These are phyloP conservation scores for Scaptomyza cyrtandrae DNA, from an alignment of 2,888 invertebrate species.

Conservation along the genomic window DNA sequence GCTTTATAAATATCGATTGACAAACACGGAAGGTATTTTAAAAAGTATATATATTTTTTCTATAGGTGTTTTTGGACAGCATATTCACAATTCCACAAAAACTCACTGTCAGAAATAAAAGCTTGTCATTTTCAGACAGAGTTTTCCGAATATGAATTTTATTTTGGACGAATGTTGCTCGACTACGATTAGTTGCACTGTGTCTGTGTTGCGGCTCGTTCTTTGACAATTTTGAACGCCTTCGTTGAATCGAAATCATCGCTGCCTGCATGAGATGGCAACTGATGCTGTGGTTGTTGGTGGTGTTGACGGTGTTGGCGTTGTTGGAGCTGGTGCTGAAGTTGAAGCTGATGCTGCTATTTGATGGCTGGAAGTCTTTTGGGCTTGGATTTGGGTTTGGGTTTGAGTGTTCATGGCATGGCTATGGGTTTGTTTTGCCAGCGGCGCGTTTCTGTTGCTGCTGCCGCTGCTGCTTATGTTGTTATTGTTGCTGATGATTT, in stretches of 20 bases:
- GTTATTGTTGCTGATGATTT: slow-evolving; percentile 71
- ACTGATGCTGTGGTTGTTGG: slow-evolving; percentile 46
- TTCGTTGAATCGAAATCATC: slow-evolving; percentile 67
- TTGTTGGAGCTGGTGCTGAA: slow-evolving; percentile 15
- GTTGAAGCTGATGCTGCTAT: slow-evolving; percentile 67
- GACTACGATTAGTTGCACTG: slow-evolving; percentile 45
- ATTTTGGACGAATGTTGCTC: background rate
- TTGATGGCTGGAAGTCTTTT: slow-evolving; percentile 63
- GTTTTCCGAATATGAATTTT: too few relatives aligned
- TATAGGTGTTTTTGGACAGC: too few relatives aligned
- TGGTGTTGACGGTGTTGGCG: slow-evolving; percentile 25
- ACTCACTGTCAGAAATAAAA: too few relatives aligned
- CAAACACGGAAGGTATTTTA: too few relatives aligned
- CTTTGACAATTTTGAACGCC: slow-evolving; percentile 82
- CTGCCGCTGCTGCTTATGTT: slow-evolving; percentile 33
- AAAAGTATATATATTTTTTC: too few relatives aligned
- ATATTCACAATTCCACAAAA: too few relatives aligned
- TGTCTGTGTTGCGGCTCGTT: slow-evolving; percentile 69
- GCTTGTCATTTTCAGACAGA: too few relatives aligned
- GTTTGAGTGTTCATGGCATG: slow-evolving; percentile 46
- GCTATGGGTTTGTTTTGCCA: slow-evolving; percentile 70
- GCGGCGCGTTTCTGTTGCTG: slow-evolving; percentile 42
- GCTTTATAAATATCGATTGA: too few relatives aligned
- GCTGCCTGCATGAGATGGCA: slow-evolving; percentile 76
- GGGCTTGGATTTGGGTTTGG: slow-evolving; percentile 3